Evolutionary conservation across 2,888 invertebrate species (phyloP).

Genomic region (Drosophila kuntzei): DNA sequence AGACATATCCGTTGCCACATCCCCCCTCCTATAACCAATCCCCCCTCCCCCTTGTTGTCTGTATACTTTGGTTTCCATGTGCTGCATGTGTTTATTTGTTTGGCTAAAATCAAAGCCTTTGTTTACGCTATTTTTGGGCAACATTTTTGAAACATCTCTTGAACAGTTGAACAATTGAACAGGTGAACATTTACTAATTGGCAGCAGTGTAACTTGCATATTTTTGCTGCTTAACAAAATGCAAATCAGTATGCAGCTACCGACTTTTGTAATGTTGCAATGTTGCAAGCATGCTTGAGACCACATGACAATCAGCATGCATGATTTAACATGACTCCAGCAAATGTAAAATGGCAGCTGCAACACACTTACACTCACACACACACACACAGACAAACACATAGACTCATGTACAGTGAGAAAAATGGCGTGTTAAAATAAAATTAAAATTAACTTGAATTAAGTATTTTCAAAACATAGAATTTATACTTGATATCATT

Average conservation of each 20-base stretch:
- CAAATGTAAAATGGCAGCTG: slow-evolving; percentile 56
- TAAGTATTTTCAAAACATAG: too few species aligned
- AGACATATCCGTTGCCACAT: slow-evolving; percentile 44
- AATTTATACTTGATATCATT: too few species aligned
- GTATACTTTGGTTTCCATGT: slow-evolving; percentile 10
- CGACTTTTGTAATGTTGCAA: slow-evolving; percentile 15
- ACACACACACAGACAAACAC: slow-evolving; percentile 19
- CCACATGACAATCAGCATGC: slow-evolving; percentile 81
- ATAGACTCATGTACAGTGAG: too few species aligned
- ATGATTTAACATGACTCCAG: slow-evolving; percentile 72
- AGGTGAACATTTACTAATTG: slow-evolving; percentile 44
- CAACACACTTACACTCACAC: slow-evolving; percentile 20
- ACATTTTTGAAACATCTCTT: slow-evolving; percentile 11
- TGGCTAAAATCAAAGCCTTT: slow-evolving; percentile 66
- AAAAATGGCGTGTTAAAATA: too few species aligned
- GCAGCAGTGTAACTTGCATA: slow-evolving; percentile 15
- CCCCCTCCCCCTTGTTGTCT: slow-evolving; percentile 1
- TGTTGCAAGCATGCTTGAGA: slow-evolving; percentile 49
- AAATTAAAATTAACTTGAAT: too few species aligned
- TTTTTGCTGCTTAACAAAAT: slow-evolving; percentile 41
- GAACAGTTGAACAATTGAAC: slow-evolving; percentile 5
- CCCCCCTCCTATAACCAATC: not conserved
- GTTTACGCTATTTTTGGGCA: slow-evolving; percentile 27
- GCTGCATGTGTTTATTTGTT: slow-evolving; percentile 60
- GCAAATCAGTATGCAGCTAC: slow-evolving; percentile 44